Evolutionary conservation across 2,888 invertebrate species (phyloP).

Genomic region (Thymelicus lineola): DNA sequence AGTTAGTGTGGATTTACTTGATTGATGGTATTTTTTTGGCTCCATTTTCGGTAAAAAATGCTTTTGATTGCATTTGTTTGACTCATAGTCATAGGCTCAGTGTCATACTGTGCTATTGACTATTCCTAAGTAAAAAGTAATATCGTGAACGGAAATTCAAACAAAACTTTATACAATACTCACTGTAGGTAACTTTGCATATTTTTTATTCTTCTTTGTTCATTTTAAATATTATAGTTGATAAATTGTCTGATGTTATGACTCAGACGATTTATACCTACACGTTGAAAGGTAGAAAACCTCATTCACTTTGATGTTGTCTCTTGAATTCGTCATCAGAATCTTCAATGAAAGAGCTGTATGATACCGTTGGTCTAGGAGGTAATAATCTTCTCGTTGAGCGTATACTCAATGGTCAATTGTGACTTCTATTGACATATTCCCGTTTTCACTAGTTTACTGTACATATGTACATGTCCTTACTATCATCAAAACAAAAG

Average conservation of each 20-base stretch:
- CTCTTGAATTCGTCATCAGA: constrained; percentile 11
- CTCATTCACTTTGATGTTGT: not conserved
- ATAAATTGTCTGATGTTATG: too few species aligned
- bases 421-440: too few species aligned
- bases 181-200: not conserved
- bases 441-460: too few species aligned
- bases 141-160: constrained; percentile 1
- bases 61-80: not conserved
- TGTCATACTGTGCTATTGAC: not conserved
- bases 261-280: too few species aligned
- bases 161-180: not conserved
- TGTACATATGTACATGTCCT: too few species aligned
- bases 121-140: not conserved
- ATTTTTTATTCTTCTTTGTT: not conserved
- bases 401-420: too few species aligned
- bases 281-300: not conserved
- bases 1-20: constrained; percentile 10
- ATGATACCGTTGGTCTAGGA: too few species aligned
- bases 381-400: too few species aligned
- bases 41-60: not conserved
- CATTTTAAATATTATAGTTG: not conserved
- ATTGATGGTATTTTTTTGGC: not conserved
- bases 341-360: not conserved
- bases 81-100: too few species aligned
- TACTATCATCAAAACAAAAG: too few species aligned